A percentile compares a stretch with the other conserved stretches of the same genome.
phyloP scores from a whole-genome alignment of 2,113 vertebrate genomes.

The Bufo bufo region DNA sequence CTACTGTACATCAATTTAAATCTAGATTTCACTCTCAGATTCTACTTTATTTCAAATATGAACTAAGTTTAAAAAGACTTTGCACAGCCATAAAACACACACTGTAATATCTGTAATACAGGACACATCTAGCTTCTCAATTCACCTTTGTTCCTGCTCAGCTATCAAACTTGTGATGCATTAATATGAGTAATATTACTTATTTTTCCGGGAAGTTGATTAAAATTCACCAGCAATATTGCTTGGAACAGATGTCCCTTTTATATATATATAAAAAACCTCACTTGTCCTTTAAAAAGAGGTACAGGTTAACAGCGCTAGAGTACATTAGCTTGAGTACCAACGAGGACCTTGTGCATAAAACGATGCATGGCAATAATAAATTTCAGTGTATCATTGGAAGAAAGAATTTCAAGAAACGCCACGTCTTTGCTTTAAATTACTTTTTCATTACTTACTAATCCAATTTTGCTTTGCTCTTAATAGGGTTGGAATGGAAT shows the following conservation, averaged over 20 bases:
- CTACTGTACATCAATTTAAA: background rate
- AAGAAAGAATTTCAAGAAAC: constrained; percentile 59
- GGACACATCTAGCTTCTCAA: constrained; percentile 25
- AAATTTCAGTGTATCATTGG: constrained; percentile 58
- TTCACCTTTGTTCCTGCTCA: constrained; percentile 51
- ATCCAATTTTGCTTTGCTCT: constrained; percentile 51
- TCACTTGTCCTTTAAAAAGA: constrained; percentile 53
- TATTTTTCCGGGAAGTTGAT: constrained; percentile 60
- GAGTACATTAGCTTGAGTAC: constrained; percentile 54
- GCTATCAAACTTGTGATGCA: constrained; percentile 52
- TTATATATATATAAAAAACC: constrained; percentile 46
- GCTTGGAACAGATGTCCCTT: constrained; percentile 51
- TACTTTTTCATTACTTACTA: constrained; percentile 57
- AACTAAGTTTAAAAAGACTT: constrained; percentile 21
- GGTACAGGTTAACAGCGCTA: constrained; percentile 53
- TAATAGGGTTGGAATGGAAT: constrained; percentile 60
- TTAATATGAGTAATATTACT: constrained; percentile 54
- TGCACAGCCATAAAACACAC: constrained; percentile 27
- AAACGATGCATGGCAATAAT: constrained; percentile 59
- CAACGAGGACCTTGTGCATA: constrained; percentile 57
- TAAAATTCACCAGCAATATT: constrained; percentile 53
- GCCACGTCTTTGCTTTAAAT: constrained; percentile 50
- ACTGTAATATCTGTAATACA: constrained; percentile 18
- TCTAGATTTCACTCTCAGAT: background rate
- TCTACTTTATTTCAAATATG: background rate